A percentile compares a stretch with the other conserved stretches of the same genome.
These are phyloP conservation scores for Fabriciana adippe DNA, from an alignment of 2,888 invertebrate genomes.

Conservation along the genomic window DNA sequence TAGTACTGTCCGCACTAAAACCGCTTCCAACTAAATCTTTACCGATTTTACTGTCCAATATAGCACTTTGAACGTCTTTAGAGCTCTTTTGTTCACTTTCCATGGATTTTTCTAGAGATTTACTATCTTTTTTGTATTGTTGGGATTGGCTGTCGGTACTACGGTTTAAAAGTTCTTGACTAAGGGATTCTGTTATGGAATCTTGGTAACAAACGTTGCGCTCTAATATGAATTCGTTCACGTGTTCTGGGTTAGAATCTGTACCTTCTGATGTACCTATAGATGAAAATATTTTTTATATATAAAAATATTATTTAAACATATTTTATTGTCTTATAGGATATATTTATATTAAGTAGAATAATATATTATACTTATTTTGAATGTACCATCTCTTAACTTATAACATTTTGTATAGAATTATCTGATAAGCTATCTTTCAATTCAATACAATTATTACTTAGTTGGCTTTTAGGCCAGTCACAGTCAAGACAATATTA, in stretches of 20 bases:
- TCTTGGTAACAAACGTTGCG: constrained; percentile 78
- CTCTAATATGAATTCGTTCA: constrained; percentile 75
- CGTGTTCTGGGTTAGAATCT: constrained; percentile 69
- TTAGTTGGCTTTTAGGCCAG: too few relatives aligned
- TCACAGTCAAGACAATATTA: too few relatives aligned
- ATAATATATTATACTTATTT: too few relatives aligned
- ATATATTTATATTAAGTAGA: too few relatives aligned
- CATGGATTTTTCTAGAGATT: constrained; percentile 61
- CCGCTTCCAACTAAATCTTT: constrained; percentile 64
- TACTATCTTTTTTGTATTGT: constrained; percentile 62
- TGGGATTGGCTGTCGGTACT: constrained; percentile 66
- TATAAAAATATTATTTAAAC: too few relatives aligned
- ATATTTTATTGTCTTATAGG: too few relatives aligned
- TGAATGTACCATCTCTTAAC: too few relatives aligned
- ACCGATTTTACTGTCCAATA: constrained; percentile 64
- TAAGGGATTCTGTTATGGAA: constrained; percentile 72
- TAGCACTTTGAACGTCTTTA: constrained; percentile 68
- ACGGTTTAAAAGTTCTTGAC: constrained; percentile 68
- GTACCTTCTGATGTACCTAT: constrained; percentile 72
- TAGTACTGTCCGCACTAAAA: constrained; percentile 68
- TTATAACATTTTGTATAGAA: too few relatives aligned
- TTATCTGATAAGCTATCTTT: too few relatives aligned
- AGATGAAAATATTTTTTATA: constrained; percentile 38
- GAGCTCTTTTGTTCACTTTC: constrained; percentile 73
- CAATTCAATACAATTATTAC: too few relatives aligned